These are phyloP conservation scores for Porphyrio hochstetteri DNA, from an alignment of 2,113 vertebrate species.

Conservation along the genomic window DNA sequence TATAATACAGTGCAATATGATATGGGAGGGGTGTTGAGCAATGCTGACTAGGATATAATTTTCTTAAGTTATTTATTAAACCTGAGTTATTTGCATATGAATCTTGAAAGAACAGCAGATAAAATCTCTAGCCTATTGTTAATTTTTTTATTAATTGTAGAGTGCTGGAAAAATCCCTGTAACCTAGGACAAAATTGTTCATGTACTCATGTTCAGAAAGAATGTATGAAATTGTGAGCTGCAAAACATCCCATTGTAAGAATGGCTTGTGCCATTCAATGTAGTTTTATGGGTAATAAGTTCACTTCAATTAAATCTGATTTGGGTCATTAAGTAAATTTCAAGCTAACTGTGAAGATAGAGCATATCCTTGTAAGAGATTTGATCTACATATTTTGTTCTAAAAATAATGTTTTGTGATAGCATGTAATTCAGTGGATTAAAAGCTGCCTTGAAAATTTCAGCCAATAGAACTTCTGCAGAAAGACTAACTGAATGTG, in stretches of 20 bases:
- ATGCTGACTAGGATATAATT: neutral
- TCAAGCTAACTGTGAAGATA: neutral
- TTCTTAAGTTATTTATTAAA: neutral
- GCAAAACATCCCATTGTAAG: too few relatives aligned
- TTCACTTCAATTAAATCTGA: neutral
- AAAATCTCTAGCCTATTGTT: neutral
- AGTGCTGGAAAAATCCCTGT: neutral
- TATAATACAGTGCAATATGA: neutral
- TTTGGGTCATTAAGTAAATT: neutral
- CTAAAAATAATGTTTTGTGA: neutral
- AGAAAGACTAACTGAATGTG: accelerated
- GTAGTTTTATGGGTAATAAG: neutral
- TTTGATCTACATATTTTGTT: neutral
- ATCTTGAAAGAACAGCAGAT: neutral
- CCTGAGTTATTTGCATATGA: neutral
- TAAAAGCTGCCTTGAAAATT: neutral
- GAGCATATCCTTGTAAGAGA: neutral
- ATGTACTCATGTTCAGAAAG: neutral
- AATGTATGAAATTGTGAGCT: neutral
- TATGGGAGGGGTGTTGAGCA: neutral
- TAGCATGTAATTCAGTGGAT: neutral
- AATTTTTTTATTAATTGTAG: neutral
- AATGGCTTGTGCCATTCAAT: too few relatives aligned
- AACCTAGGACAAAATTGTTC: neutral
- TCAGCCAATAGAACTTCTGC: neutral